Conservation (phyloP, 1,140 invertebrate genomes). For the Monochamus saltuarius region DNA sequence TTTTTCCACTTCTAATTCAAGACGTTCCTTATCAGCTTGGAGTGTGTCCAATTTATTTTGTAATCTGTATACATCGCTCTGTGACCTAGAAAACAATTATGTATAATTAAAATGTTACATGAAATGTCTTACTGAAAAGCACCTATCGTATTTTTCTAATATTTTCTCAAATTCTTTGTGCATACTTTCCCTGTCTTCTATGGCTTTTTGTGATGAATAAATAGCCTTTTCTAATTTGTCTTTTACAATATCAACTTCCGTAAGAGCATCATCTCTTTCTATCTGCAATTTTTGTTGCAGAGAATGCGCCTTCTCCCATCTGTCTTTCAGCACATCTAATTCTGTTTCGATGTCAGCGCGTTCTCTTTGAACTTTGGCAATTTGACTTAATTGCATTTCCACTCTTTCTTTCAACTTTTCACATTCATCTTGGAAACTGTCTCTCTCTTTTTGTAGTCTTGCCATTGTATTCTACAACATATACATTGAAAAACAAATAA, state of each 20-base stretch:
- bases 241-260: constrained; percentile 83
- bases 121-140: constrained; percentile 33
- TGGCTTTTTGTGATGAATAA: constrained; percentile 73
- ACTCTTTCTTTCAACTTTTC: constrained; percentile 78
- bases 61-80: constrained; percentile 84
- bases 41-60: constrained; percentile 84
- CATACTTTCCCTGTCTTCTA: constrained; percentile 84
- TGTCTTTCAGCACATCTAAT: constrained; percentile 80
- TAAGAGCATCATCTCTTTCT: constrained; percentile 80
- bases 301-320: constrained; percentile 83
- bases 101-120: neutral
- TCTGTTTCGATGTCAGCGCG: constrained; percentile 81
- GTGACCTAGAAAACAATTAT: constrained; percentile 62
- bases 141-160: constrained; percentile 91
- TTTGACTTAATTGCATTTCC: constrained; percentile 76
- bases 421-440: constrained; percentile 75
- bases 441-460: constrained; percentile 84
- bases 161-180: constrained; percentile 91
- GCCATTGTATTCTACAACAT: constrained; percentile 63
- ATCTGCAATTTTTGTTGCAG: constrained; percentile 83
- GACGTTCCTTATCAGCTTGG: constrained; percentile 81
- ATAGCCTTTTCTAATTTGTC: constrained; percentile 88
- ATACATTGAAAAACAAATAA: neutral
- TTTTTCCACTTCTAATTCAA: constrained; percentile 85
- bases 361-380: constrained; percentile 81